Percentiles rank a stretch among this genome's conserved stretches.
These are phyloP conservation scores for Aplysina aerophoba DNA, from an alignment of 37 sponge, comb jelly and placozoan genomes.

Conservation along the genomic window DNA sequence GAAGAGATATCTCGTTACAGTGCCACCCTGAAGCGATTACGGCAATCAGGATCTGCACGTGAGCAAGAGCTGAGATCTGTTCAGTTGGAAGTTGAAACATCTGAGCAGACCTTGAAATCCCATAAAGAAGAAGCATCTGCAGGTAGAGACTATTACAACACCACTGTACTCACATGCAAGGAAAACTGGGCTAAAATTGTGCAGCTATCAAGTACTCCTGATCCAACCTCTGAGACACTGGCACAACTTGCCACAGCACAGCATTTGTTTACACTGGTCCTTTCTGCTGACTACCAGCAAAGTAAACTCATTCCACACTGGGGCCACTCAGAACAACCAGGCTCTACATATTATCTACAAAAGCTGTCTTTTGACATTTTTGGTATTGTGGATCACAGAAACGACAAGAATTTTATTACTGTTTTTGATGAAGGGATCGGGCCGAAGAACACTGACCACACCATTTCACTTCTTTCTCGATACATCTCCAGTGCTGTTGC, in stretches of 20 bases:
- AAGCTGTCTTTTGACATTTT: conserved; percentile 50
- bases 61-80: too few species aligned
- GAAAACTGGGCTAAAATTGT: conserved; percentile 20
- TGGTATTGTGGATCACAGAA: conserved; percentile 39
- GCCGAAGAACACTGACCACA: conserved; percentile 61
- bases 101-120: background rate
- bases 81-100: background rate
- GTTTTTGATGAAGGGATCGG: conserved; percentile 36
- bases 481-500: background rate
- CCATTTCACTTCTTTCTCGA: conserved; percentile 25
- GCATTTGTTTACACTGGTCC: conserved; percentile 32
- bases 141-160: conserved; percentile 40
- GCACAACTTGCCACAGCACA: background rate
- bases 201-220: background rate
- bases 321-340: conserved; percentile 47
- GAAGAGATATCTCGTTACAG: conserved; percentile 23
- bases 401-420: background rate
- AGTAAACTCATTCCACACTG: conserved; percentile 58
- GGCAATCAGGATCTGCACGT: conserved; percentile 41
- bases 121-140: conserved; percentile 41
- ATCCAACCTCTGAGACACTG: background rate
- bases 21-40: conserved; percentile 30
- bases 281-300: conserved; percentile 55
- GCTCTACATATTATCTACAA: conserved; percentile 43
- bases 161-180: background rate